Conservation (phyloP, 2,888 invertebrate genomes). For the Abscondita cerata region DNA sequence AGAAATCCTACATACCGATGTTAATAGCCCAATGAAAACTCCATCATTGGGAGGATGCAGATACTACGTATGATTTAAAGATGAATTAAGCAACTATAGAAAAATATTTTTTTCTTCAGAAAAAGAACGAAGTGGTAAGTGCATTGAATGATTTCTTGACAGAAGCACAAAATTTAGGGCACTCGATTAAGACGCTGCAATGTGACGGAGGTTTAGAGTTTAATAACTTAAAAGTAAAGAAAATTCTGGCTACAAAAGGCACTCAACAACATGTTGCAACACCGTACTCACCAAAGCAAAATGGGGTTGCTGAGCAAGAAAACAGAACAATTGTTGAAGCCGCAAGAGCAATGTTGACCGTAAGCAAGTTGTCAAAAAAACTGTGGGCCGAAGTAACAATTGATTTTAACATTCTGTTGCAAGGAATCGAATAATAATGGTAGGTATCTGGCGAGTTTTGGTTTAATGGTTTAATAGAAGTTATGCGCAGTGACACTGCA, state of each 20-base stretch:
- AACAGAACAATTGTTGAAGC: slow-evolving; percentile 26
- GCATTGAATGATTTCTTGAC: slow-evolving; percentile 29
- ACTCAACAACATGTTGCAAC: slow-evolving; percentile 20
- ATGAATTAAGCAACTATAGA: slow-evolving; percentile 35
- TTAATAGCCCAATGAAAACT: slow-evolving; percentile 35
- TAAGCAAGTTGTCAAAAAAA: slow-evolving; percentile 10
- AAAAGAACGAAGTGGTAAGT: slow-evolving; percentile 33
- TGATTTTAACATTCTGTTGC: too few species aligned
- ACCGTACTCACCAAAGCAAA: slow-evolving; percentile 35
- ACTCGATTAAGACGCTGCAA: slow-evolving; percentile 12
- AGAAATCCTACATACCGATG: slow-evolving; percentile 37
- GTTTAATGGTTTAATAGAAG: too few species aligned
- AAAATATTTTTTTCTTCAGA: too few species aligned
- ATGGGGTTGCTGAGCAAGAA: slow-evolving; percentile 23
- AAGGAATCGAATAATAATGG: too few species aligned
- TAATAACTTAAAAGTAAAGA: too few species aligned
- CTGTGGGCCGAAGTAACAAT: slow-evolving; percentile 40
- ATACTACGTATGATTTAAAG: slow-evolving; percentile 39
- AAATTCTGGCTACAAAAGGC: slow-evolving; percentile 16
- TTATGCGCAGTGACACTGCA: too few species aligned
- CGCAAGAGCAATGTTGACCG: slow-evolving; percentile 15
- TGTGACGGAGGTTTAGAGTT: slow-evolving; percentile 25
- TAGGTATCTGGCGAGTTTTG: too few species aligned
- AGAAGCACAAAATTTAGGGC: slow-evolving; percentile 27
- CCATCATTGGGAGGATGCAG: slow-evolving; percentile 24